Evolutionary conservation across 2,797 vertebrate genomes (phyloP), one percentile per base, ranked within the genome.

Genomic region (Lagothrix lagotricha): DNA sequence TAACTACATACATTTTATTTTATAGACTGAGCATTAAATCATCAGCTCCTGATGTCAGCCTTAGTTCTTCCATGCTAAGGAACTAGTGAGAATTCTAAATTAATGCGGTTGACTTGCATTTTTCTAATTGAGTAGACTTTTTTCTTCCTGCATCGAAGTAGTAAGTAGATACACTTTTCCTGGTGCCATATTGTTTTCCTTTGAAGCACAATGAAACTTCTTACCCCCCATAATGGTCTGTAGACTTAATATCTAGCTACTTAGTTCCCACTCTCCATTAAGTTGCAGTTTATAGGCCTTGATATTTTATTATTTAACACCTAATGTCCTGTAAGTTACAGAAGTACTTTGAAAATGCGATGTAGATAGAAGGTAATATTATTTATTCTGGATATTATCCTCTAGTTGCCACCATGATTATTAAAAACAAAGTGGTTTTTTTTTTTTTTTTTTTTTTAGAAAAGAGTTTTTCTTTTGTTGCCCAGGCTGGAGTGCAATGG

Each of bases 51-150:
- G 28, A 93, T 61, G 30, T 87, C n/a, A 89, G 1, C n/a, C 50
- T 90, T 67, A 75, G 41, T 96, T 90, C 33, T 75, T 95, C 80
- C 8, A 28, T 33, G 75, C 36, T 80, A 83, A 95, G 28, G 26
- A 72, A n/a, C 33, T 89, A 90, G 20, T 93, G 50, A 95, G 61
- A 87, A 50, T 77, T 96, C 44, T 87, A 94, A 92, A 93, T 86
- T 83, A 87, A 84, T 96, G 33, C 5, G 39, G 4, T 75, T 39
- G 10, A 72, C n/a, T 85, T 93, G 36, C 9, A 36, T 86, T 97
- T 96, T 90, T 36, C 20, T 6, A 64, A 26, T 7, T 88, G 72
- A 94, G 44, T 72, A 46, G 26, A 70, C 14, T 87, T 52, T 50
- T 81, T 33, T 48, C 33, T 7, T 5, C 8, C 10, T 22, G 1